Percentiles rank a stretch among this genome's conserved stretches.
These are phyloP conservation scores for Marronus borbonicus DNA, from an alignment of 2,888 invertebrate genomes.

Conservation along the genomic window DNA sequence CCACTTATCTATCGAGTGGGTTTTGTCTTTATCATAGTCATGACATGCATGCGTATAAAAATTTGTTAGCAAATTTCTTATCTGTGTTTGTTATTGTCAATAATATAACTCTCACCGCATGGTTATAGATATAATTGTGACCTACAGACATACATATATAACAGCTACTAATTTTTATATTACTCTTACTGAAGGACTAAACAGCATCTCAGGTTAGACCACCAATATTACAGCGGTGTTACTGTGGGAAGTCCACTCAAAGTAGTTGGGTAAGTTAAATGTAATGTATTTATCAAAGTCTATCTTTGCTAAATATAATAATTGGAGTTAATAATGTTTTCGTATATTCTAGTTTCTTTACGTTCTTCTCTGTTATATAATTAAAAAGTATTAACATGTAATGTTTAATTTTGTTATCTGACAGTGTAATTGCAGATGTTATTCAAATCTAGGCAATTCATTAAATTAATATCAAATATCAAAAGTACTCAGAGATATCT, in stretches of 20 bases:
- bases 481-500: constrained; percentile 17
- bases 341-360: background rate
- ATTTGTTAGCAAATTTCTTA: background rate
- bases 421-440: constrained; percentile 39
- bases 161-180: background rate
- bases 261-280: background rate
- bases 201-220: background rate
- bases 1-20: no score
- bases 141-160: constrained; percentile 14
- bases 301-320: constrained; percentile 33
- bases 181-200: no score
- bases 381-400: constrained; percentile 28
- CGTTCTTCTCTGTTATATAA: constrained; percentile 22
- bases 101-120: constrained; percentile 5
- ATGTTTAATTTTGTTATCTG: background rate
- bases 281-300: constrained; percentile 38
- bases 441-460: constrained; percentile 37
- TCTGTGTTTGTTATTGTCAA: background rate
- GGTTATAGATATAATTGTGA: background rate
- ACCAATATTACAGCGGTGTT: constrained; percentile 2
- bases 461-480: constrained; percentile 23
- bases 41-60: background rate
- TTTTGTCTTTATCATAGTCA: no score
- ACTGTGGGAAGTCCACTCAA: background rate
- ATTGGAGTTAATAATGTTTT: constrained; percentile 17